phyloP scores from a whole-genome alignment of 2,888 invertebrate genomes.

The Amphiduros pacificus region DNA sequence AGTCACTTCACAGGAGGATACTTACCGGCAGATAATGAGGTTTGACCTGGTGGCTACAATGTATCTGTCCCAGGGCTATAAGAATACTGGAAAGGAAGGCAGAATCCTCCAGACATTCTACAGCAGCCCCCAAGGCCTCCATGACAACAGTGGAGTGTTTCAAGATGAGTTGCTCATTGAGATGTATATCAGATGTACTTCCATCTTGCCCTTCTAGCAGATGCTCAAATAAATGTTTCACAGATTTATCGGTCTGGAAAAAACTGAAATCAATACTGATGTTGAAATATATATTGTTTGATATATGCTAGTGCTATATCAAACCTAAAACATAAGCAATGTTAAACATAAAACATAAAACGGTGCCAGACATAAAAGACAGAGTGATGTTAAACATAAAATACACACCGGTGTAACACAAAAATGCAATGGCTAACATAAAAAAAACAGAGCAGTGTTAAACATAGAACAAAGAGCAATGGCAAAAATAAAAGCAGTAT shows the following conservation, averaged over 20 bases:
- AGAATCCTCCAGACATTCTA: slow-evolving; percentile 52
- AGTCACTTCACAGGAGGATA: too few relatives aligned
- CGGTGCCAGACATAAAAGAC: too few relatives aligned
- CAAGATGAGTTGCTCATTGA: background rate
- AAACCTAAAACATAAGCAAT: too few relatives aligned
- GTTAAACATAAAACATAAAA: too few relatives aligned
- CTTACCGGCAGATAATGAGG: slow-evolving; percentile 31
- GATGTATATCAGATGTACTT: background rate
- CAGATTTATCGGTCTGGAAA: background rate
- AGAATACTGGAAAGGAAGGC: slow-evolving; percentile 47
- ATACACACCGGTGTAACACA: too few relatives aligned
- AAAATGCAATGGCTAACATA: too few relatives aligned
- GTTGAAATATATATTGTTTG: too few relatives aligned
- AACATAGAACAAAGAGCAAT: too few relatives aligned
- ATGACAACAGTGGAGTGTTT: slow-evolving; percentile 50
- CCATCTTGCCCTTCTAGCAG: background rate
- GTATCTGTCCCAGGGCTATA: slow-evolving; percentile 51
- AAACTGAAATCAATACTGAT: background rate
- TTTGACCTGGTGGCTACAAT: slow-evolving; percentile 46
- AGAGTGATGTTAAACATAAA: too few relatives aligned
- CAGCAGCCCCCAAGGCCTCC: slow-evolving; percentile 54
- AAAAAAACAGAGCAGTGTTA: too few relatives aligned
- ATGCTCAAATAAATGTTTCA: background rate
- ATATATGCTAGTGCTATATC: too few relatives aligned
- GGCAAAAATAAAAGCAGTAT: too few relatives aligned